Conservation (phyloP, 1,140 invertebrate genomes). For the Acromyrmex heyeri region DNA sequence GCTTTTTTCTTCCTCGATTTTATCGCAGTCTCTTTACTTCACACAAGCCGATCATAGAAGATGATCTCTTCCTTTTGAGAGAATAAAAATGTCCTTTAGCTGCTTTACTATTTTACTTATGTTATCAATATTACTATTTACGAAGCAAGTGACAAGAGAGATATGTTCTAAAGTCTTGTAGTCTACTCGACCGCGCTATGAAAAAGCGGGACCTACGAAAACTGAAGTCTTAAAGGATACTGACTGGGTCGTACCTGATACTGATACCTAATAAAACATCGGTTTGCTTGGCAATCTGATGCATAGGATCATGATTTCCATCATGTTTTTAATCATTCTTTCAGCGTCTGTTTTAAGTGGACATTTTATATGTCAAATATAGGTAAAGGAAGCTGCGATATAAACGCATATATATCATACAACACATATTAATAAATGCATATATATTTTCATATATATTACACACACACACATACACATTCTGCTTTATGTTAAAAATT, state of each 20-base stretch:
- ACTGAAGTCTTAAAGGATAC: conserved; percentile 84
- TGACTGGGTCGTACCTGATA: conserved; percentile 86
- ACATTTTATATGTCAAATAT: conserved; percentile 85
- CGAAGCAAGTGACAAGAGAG: conserved; percentile 15
- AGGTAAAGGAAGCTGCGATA: conserved; percentile 81
- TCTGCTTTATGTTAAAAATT: conserved; percentile 18
- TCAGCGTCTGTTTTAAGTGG: conserved; percentile 86
- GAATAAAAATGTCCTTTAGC: neutral
- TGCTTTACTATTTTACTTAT: conserved; percentile 7
- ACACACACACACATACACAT: neutral
- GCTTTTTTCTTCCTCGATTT: neutral
- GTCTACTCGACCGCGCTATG: conserved; percentile 47
- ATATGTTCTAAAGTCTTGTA: neutral
- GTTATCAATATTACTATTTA: neutral
- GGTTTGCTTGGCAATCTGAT: conserved; percentile 83
- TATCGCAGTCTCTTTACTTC: conserved; percentile 10
- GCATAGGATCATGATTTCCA: conserved; percentile 83
- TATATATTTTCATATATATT: conserved; percentile 32
- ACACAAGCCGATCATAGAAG: neutral
- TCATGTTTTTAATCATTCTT: conserved; percentile 86
- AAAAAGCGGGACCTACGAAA: conserved; percentile 81
- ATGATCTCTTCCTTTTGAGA: no score
- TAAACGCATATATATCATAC: conserved; percentile 79
- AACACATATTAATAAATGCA: conserved; percentile 72
- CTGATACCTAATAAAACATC: conserved; percentile 82